Base-by-base conservation (phyloP, 2,113 vertebrate species). In the Thermophis baileyi region DNA sequence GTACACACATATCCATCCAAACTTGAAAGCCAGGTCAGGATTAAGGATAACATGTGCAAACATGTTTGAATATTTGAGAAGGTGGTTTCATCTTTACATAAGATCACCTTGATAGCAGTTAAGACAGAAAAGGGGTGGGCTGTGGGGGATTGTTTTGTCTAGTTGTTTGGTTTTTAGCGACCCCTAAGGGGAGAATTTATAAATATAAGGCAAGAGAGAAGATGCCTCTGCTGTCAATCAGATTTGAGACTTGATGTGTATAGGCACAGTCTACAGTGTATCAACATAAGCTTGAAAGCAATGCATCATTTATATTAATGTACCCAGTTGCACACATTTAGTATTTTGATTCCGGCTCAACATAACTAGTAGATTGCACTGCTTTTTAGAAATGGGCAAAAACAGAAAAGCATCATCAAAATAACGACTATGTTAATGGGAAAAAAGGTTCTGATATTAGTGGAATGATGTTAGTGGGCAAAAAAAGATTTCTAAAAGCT, bases 141-240 rank as follows among this genome's bases (percentile, higher is more conserved):
- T 24, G 51, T 44, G 53, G 14, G 9, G 25, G 5, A 57, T 57
- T 57, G 20, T 35, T 11, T 63, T 40, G 51, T 57, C 57, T 22
- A 8, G 22, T 63, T 60, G 27, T 60, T 49, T 90, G 92, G 91
- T 74, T 53, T 1, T 54, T 94, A 74, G 86, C 93, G 95, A 92
- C 90, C 91, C 94, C 94, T 93, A 94, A 95, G 55, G 90, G 18
- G 94, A 46, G 35, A 89, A 85, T 35, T 94, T 88, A 85, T 91
- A 88, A 92, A 90, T 89, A 50, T 87, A 25, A 57, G 24, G 46
- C 40, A 94, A 24, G 16, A 30, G 24, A 16, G 49, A 88, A 50
- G 6, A 0, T 27, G 22, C 6, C 40, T 57, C 30, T 91, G 87
- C 60, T 91, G 30, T 40, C 87, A 89, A 44, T 60, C 85, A 53